Conservation (phyloP, 2,113 vertebrate genomes). For the Ellobius talpinus region DNA sequence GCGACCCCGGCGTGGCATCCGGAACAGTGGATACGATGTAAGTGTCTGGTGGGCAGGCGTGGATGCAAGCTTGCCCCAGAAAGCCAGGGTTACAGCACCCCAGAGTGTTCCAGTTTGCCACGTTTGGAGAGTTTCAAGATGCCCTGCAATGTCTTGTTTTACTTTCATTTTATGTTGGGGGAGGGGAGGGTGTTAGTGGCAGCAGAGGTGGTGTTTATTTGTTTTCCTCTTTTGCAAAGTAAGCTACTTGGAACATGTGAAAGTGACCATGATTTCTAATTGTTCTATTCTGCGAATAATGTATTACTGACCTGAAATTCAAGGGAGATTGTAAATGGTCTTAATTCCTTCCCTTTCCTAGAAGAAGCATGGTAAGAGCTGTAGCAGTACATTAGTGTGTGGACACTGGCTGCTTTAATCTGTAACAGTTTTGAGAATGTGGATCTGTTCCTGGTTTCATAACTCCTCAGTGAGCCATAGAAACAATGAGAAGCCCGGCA, state of each 20-base stretch:
- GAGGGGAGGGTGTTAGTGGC: neutral
- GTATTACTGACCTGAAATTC: constrained; percentile 6
- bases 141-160: constrained; percentile 10
- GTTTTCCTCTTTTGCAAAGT: constrained; percentile 45
- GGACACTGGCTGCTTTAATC: constrained; percentile 30
- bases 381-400: neutral
- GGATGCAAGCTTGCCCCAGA: neutral
- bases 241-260: constrained; percentile 39
- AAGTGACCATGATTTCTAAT: constrained; percentile 8
- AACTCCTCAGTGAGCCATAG: constrained; percentile 61
- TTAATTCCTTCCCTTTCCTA: neutral
- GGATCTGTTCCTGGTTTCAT: constrained; percentile 63
- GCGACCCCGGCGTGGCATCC: constrained; percentile 95
- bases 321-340: neutral
- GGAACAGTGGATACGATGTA: constrained; percentile 98
- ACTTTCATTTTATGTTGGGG: neutral
- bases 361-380: neutral
- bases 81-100: neutral
- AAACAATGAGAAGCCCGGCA: constrained; percentile 49
- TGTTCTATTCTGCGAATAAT: neutral
- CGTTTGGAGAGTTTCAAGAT: constrained; percentile 31
- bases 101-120: neutral
- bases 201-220: neutral
- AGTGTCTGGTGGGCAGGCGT: constrained; percentile 81
- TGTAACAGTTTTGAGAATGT: constrained; percentile 29